A percentile compares a stretch with the other conserved stretches of the same genome.
These are phyloP conservation scores for Drosophila peninsularis DNA, from an alignment of 2,888 invertebrate species.

Conservation along the genomic window DNA sequence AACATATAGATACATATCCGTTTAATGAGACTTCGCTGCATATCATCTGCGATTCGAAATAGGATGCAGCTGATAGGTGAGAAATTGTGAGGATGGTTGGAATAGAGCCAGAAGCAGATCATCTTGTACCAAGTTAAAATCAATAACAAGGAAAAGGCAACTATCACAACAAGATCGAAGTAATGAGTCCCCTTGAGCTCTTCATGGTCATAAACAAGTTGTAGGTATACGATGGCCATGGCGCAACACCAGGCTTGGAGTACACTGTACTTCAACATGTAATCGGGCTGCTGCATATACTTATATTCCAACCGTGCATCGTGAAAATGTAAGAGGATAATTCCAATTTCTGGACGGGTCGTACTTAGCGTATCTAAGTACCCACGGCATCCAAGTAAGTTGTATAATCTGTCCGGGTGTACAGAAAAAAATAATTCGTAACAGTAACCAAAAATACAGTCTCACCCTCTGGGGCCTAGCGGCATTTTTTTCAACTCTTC, in stretches of 20 bases:
- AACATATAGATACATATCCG: constrained; percentile 89
- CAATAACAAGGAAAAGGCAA: constrained; percentile 86
- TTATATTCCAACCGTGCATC: constrained; percentile 88
- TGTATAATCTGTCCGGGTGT: not conserved
- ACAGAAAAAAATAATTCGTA: not conserved
- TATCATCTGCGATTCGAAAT: constrained; percentile 83
- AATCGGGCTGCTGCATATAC: constrained; percentile 91
- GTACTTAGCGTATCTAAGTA: not conserved
- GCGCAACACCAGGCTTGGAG: constrained; percentile 87
- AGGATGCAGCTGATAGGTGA: constrained; percentile 26
- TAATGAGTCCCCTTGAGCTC: accelerated
- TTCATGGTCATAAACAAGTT: not conserved
- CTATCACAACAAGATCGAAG: not conserved
- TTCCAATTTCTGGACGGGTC: not conserved
- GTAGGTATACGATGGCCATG: constrained; percentile 86
- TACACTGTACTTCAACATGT: constrained; percentile 93
- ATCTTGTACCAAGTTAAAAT: constrained; percentile 91
- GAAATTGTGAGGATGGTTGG: not conserved
- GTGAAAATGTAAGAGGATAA: constrained; percentile 78
- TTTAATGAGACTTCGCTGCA: constrained; percentile 87
- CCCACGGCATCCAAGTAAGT: too few species aligned
- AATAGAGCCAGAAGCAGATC: constrained; percentile 88
- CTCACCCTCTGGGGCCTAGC: constrained; percentile 90
- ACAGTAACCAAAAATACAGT: not conserved
- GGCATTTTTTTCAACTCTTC: constrained; percentile 92